Base-by-base conservation (phyloP, 2,113 vertebrate genomes). In the Burhinus bistriatus region DNA sequence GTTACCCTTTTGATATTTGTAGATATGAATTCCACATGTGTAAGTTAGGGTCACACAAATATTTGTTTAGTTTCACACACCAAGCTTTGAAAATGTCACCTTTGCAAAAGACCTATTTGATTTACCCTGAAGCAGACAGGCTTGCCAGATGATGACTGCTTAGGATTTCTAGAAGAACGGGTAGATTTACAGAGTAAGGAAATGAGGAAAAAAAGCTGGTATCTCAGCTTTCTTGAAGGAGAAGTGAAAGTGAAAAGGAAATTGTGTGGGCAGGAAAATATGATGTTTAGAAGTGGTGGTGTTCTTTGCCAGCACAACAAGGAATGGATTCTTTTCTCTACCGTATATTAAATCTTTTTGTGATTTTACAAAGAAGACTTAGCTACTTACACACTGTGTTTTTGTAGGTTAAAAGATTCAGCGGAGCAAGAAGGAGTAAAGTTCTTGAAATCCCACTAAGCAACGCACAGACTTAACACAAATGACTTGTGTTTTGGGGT, bases 181-280 rank as follows among this genome's bases (percentile, higher is more conserved):
- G 34, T 58, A 52, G 81, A 69, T 59, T 75, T 58, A 44, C 11
- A 71, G 65, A 79, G 32, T 1, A 69, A 18, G 27, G 27, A 89
- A 84, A 89, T 40, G 19, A 66, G 45, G 55, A 29, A 9, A 64
- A 93, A 88, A 3, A 15, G 15, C 4, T 61, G 52, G 42, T 76
- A 49, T 69, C 87, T 90, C 61, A 83, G 36, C 40, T 91, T 89
- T 78, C 57, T n/a, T 76, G 27, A 86, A 42, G 7, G 22, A 78
- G 79, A 89, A 91, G n/a, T 51, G 87, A 95, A 96, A 94, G 57
- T 57, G 81, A 91, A 96, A 93, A 91, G 78, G 61, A 91, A 87
- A 76, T 62, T 57, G 14, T 49, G 14, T 84, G 49, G 64, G 27
- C 54, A 94, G 80, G 86, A 92, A 95, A 64, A 72, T 47, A 80